Evolutionary conservation across 2,888 invertebrate genomes (phyloP).

Genomic region (Chrysolina haemoptera): DNA sequence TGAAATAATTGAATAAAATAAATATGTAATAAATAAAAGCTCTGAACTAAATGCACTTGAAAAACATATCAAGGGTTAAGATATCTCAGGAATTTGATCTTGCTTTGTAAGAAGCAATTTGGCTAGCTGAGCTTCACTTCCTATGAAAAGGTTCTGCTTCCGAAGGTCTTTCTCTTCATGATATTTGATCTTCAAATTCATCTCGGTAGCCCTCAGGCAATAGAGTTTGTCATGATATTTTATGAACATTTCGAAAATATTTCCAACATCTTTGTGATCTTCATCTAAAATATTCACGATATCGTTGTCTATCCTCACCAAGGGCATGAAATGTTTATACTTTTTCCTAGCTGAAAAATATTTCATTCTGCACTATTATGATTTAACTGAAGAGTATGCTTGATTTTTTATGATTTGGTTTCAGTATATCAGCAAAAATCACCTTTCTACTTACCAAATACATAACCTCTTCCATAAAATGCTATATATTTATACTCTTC

Average conservation of each 20-base stretch:
- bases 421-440: background rate
- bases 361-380: too few species aligned
- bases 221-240: conserved; percentile 76
- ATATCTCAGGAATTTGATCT: conserved; percentile 55
- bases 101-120: conserved; percentile 71
- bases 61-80: conserved; percentile 18
- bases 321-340: conserved; percentile 74
- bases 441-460: conserved; percentile 72
- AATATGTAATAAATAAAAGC: conserved; percentile 21
- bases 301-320: conserved; percentile 78
- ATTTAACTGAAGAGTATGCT: background rate
- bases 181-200: conserved; percentile 76
- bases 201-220: conserved; percentile 86
- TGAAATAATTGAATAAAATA: conserved; percentile 28
- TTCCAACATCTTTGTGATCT: conserved; percentile 69
- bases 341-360: conserved; percentile 76
- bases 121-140: conserved; percentile 74
- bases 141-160: conserved; percentile 71
- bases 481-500: conserved; percentile 82
- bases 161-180: conserved; percentile 64
- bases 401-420: too few species aligned
- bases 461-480: conserved; percentile 89
- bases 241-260: conserved; percentile 81
- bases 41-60: conserved; percentile 21
- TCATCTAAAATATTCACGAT: conserved; percentile 72